Percentiles rank a stretch among this genome's conserved stretches.
Conservation (phyloP, 2,888 invertebrate genomes). For the Rhopalosiphum nymphaeae region DNA sequence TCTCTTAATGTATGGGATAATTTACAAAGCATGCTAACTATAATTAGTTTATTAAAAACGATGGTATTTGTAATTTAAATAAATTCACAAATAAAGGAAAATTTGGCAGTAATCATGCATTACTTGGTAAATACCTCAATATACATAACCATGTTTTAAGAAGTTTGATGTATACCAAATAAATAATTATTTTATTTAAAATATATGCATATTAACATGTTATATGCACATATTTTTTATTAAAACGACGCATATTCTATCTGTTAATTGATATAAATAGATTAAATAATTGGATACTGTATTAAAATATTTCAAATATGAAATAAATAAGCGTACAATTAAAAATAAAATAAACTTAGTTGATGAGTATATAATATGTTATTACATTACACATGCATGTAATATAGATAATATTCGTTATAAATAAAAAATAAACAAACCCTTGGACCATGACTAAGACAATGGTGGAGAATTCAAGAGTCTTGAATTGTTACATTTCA, state of each 20-base stretch:
- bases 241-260: not conserved
- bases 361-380: not conserved
- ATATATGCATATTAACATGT: not conserved
- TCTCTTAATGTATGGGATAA: not conserved
- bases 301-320: not conserved
- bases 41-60: not conserved
- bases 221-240: not conserved
- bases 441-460: not conserved
- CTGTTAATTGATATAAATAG: not conserved
- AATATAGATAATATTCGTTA: not conserved
- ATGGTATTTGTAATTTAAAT: not conserved
- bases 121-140: not conserved
- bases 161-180: not conserved
- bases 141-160: not conserved
- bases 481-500: conserved; percentile 11
- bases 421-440: conserved; percentile 38
- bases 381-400: not conserved
- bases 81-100: not conserved
- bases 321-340: not conserved
- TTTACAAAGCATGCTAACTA: not conserved
- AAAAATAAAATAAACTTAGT: conserved; percentile 15
- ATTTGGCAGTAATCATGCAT: not conserved
- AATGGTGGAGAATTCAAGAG: conserved; percentile 25
- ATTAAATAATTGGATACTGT: not conserved
- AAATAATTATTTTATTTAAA: not conserved